Conservation (phyloP, 2,797 vertebrate genomes). For the Malacoctenus gilli region DNA sequence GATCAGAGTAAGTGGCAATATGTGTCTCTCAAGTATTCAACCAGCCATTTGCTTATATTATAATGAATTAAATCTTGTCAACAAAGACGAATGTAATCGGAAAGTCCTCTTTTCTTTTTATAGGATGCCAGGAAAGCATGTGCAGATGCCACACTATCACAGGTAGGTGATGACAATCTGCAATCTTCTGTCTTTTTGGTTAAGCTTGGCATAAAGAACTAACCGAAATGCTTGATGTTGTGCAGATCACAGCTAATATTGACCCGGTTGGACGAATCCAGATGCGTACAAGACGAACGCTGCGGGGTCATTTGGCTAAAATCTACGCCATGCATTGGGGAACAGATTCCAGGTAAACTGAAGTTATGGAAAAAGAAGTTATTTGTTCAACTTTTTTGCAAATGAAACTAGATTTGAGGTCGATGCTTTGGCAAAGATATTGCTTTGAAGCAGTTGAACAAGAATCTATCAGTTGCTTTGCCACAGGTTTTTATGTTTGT, state of each 20-base stretch:
- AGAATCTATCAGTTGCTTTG: too few relatives aligned
- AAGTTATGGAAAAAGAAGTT: too few relatives aligned
- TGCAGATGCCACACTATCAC: slow-evolving; percentile 97
- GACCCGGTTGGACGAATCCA: slow-evolving; percentile 99
- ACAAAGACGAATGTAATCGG: background rate
- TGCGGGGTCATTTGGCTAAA: slow-evolving; percentile 98
- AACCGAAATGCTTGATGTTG: slow-evolving; percentile 17
- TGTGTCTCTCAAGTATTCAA: background rate
- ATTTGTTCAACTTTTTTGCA: too few relatives aligned
- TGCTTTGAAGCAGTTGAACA: too few relatives aligned
- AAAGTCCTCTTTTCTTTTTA: slow-evolving; percentile 7
- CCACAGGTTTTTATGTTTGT: too few relatives aligned
- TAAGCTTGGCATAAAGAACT: too few relatives aligned
- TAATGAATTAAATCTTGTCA: background rate
- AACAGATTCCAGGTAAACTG: slow-evolving; percentile 93
- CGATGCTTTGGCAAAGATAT: too few relatives aligned
- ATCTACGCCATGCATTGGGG: slow-evolving; percentile 99
- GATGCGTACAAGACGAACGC: slow-evolving; percentile 98
- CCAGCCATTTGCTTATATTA: background rate
- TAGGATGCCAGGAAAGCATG: slow-evolving; percentile 99
- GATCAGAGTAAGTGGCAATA: slow-evolving; percentile 86
- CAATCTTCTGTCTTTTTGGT: too few relatives aligned
- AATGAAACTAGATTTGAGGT: too few relatives aligned
- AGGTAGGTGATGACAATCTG: slow-evolving; percentile 81
- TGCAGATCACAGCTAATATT: slow-evolving; percentile 96